Percentiles rank a stretch among this genome's conserved stretches.
Conservation (phyloP, 2,113 vertebrate genomes). For the Hypomesus transpacificus region DNA sequence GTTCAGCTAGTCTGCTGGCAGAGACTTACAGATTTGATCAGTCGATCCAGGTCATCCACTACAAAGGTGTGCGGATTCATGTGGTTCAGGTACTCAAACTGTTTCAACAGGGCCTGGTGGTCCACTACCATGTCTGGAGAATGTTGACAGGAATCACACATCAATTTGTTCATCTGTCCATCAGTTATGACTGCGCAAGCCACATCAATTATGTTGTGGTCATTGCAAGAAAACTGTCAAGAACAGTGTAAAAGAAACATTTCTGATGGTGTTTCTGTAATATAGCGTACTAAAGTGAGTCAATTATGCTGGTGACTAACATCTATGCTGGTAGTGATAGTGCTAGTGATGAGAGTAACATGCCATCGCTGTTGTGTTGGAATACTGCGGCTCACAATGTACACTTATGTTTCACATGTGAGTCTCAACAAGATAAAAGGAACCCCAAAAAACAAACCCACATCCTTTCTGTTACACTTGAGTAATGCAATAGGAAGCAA, state of each 20-base stretch:
- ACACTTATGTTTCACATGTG: too few relatives aligned
- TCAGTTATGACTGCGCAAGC: too few relatives aligned
- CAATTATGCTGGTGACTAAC: not conserved
- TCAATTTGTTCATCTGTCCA: too few relatives aligned
- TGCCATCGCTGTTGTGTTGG: not conserved
- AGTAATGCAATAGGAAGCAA: too few relatives aligned
- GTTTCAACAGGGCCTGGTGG: constrained; percentile 89
- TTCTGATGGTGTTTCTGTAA: not conserved
- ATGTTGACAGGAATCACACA: not conserved
- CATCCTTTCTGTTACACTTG: too few relatives aligned
- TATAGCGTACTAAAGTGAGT: not conserved
- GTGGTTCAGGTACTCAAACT: constrained; percentile 96
- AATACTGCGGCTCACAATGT: not conserved
- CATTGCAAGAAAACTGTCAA: too few relatives aligned
- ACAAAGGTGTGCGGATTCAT: constrained; percentile 95
- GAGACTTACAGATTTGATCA: constrained; percentile 89
- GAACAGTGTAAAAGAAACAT: not conserved
- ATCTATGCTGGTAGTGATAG: not conserved
- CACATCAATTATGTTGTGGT: too few relatives aligned
- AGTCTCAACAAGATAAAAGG: too few relatives aligned
- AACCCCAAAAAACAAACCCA: too few relatives aligned
- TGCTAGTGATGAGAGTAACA: not conserved
- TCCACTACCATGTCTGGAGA: constrained; percentile 75
- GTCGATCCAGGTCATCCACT: constrained; percentile 90
- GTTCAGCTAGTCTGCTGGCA: not conserved